Evolutionary conservation across 2,113 vertebrate species (phyloP).

Genomic region (Corythornis madagascariensis): DNA sequence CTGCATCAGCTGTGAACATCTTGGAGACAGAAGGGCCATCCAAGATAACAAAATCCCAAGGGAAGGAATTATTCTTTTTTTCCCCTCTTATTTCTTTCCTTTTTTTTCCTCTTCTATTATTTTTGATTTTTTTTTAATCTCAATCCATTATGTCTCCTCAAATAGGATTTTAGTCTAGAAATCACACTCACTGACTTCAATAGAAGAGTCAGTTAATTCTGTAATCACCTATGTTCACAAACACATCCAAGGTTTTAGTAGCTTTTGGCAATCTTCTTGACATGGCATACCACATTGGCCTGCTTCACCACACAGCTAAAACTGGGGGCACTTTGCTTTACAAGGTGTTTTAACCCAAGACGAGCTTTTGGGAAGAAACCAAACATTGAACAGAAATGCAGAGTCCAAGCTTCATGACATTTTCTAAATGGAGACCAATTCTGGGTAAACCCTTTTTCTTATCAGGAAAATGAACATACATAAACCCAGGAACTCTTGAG

Average conservation of each 20-base stretch:
- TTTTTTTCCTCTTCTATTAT: neutral
- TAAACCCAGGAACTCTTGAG: neutral
- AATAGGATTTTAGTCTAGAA: neutral
- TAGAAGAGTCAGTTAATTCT: neutral
- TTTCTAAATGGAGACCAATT: neutral
- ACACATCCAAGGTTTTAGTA: neutral
- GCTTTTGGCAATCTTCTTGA: neutral
- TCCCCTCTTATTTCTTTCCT: neutral
- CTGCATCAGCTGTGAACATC: neutral
- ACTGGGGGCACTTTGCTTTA: neutral
- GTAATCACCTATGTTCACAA: neutral
- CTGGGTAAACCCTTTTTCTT: neutral
- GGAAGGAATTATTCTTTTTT: neutral
- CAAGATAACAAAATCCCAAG: neutral
- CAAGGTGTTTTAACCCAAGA: neutral
- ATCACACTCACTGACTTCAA: neutral
- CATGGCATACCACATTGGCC: neutral
- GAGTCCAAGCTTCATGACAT: neutral
- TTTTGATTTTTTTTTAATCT: neutral
- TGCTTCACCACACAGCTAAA: neutral
- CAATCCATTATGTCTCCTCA: neutral
- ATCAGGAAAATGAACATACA: neutral
- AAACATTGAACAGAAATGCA: neutral
- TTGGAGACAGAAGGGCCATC: neutral
- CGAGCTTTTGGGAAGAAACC: neutral